A percentile compares a stretch with the other conserved stretches of the same genome.
Evolutionary conservation across 2,113 vertebrate genomes (phyloP).

Genomic region (Gallinago undulata): DNA sequence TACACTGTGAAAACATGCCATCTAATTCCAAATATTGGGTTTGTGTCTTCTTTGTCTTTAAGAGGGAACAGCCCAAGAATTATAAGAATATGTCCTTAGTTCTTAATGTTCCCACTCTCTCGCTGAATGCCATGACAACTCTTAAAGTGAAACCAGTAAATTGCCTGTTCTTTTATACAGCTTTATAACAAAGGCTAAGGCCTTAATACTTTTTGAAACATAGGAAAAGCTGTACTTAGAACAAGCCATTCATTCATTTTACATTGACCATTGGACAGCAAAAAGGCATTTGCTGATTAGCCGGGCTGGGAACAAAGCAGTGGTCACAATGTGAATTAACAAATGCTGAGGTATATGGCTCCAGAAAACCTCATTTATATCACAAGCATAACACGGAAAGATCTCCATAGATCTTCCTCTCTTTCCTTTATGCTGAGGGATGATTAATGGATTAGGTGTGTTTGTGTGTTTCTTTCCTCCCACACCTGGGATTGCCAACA

Average conservation of each 20-base stretch:
- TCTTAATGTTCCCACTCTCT: neutral
- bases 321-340: neutral
- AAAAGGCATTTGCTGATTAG: neutral
- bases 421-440: neutral
- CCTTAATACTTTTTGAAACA: neutral
- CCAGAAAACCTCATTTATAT: neutral
- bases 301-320: neutral
- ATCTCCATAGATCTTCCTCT: neutral
- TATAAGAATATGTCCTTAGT: neutral
- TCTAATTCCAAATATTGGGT: neutral
- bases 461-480: neutral
- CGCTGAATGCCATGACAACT: neutral
- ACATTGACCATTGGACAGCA: neutral
- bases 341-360: neutral
- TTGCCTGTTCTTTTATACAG: neutral
- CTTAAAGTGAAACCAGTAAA: neutral
- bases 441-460: neutral
- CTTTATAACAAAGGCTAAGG: neutral
- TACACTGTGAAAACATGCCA: neutral
- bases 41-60: neutral
- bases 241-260: neutral
- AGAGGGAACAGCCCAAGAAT: neutral
- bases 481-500: neutral
- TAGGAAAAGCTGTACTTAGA: neutral
- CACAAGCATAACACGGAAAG: neutral